phyloP scores from a whole-genome alignment of 2,797 vertebrate genomes.

The Chaunax sp. region DNA sequence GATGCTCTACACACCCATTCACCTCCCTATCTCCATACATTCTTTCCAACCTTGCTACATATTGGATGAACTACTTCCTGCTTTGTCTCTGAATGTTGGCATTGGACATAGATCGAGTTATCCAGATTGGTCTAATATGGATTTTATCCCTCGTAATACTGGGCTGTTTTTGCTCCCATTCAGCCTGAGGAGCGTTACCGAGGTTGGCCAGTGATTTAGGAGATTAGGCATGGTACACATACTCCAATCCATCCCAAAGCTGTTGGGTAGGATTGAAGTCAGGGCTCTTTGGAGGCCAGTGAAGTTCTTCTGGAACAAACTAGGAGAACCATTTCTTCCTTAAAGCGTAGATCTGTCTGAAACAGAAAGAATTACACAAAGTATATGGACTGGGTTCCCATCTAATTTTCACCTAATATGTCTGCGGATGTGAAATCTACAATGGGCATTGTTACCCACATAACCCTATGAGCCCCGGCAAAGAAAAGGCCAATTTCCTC shows the following conservation, averaged over 20 bases:
- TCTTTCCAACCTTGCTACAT: background rate
- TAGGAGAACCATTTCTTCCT: background rate
- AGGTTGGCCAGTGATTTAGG: conserved; percentile 4
- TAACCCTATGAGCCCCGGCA: conserved; percentile 22
- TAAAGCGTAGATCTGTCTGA: too few species aligned
- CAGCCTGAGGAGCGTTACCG: background rate
- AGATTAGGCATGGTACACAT: conserved; percentile 14
- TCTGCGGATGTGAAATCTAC: conserved; percentile 20
- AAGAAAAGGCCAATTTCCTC: conserved; percentile 25
- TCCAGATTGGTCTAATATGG: conserved; percentile 8
- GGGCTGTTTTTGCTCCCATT: conserved; percentile 13
- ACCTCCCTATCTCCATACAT: background rate
- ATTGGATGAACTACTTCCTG: background rate
- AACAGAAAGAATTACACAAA: background rate
- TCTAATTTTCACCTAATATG: conserved; percentile 5
- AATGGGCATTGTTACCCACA: conserved; percentile 24
- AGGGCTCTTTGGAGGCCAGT: background rate
- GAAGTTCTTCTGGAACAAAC: conserved; percentile 3
- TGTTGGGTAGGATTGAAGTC: conserved; percentile 15
- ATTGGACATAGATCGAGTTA: background rate
- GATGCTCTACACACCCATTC: background rate
- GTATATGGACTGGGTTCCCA: background rate
- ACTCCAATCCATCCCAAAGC: conserved; percentile 8
- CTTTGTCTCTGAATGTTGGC: background rate
- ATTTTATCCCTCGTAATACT: conserved; percentile 5